A percentile compares a stretch with the other conserved stretches of the same genome.
Conservation (phyloP, 1,140 invertebrate genomes). For the Stenopsyche tienmushanensis region DNA sequence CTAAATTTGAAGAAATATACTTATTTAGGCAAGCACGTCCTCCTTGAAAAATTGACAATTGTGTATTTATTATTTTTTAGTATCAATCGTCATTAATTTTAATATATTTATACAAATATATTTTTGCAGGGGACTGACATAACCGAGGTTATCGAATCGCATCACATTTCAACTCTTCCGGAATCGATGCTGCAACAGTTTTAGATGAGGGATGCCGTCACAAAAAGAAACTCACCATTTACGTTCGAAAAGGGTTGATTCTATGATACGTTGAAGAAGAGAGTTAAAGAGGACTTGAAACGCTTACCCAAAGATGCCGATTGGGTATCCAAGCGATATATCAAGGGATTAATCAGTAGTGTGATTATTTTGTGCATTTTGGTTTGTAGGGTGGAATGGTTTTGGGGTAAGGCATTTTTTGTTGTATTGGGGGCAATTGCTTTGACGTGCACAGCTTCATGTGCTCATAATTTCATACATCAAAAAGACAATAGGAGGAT, state of each 20-base stretch:
- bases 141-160: constrained; percentile 71
- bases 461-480: constrained; percentile 82
- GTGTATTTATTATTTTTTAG: too few relatives aligned
- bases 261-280: constrained; percentile 64
- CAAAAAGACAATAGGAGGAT: constrained; percentile 77
- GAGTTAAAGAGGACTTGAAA: constrained; percentile 56
- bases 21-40: too few relatives aligned
- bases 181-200: constrained; percentile 61
- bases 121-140: constrained; percentile 69
- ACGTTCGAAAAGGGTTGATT: constrained; percentile 72
- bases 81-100: too few relatives aligned
- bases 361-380: constrained; percentile 22
- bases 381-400: constrained; percentile 1
- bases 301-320: constrained; percentile 43
- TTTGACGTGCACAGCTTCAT: constrained; percentile 59
- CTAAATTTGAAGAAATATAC: too few relatives aligned
- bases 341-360: constrained; percentile 3
- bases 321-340: constrained; percentile 19
- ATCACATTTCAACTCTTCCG: constrained; percentile 60
- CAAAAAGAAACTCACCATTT: constrained; percentile 63
- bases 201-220: constrained; percentile 58
- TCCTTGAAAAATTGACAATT: too few relatives aligned
- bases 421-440: constrained; percentile 44
- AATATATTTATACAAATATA: too few relatives aligned
- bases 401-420: neutral